Base-by-base conservation (phyloP, 2,113 vertebrate species). In the Zosterops hypoxanthus region DNA sequence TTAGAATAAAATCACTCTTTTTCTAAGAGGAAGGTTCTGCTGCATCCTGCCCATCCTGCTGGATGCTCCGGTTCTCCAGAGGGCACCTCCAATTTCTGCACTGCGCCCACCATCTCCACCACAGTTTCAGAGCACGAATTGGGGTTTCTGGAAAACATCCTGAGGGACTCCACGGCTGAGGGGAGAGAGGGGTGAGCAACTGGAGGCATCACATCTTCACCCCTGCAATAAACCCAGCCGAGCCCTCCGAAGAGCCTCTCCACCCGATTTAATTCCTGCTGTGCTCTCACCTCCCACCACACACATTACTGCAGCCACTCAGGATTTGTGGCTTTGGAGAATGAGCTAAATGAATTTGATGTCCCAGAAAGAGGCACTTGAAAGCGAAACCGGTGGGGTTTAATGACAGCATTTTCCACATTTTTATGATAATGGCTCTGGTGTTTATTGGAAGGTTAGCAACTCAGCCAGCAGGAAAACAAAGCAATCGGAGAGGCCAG, bases 361-460 rank as follows among this genome's bases (percentile, higher is more conserved):
- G 92, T 94, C 96, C 96, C 94, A 94, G 94, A 94, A 96, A 95
- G 92, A 97, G 92, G 92, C 92, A 83, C 94, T 97, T 96, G 95
- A 88, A 92, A 94, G 84, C 56, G 11, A 88, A 95, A 95, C 85
- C 56, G 49, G 66, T 55, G 72, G 71, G 92, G 93, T 95, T 96
- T 96, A 90, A 95, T 95, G 95, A 93, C 24, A 93, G 88, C 94
- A 93, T 92, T 96, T 96, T 93, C 76, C 86, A 80, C 90, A 71
- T 92, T 88, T 96, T 94, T 93, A 96, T 96, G 86, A 86, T 86
- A 83, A 96, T 75, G 92, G 83, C 90, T 90, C 88, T 86, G 92
- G 93, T 90, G 90, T 95, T 95, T 97, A 96, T 95, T 96, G 94
- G 92, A 55, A 96, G 90, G 95, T 94, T 91, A 90, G 92, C 17